Conservation (phyloP, 2,888 invertebrate species). For the Orchestes rusci region DNA sequence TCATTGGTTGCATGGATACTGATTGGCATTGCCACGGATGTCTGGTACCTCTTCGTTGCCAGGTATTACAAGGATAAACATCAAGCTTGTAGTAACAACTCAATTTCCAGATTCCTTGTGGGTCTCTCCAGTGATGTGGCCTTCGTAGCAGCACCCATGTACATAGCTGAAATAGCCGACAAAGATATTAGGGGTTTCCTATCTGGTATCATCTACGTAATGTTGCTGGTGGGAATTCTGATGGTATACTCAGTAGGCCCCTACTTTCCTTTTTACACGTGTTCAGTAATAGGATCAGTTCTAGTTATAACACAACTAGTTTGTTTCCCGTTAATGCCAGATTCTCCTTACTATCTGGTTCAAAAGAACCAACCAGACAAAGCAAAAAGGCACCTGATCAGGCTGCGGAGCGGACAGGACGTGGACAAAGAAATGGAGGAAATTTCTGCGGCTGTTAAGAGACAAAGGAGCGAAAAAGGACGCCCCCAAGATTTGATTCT, state of each 20-base stretch:
- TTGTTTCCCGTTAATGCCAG: conserved; percentile 36
- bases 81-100: background rate
- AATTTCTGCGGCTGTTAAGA: conserved; percentile 37
- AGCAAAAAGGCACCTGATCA: conserved; percentile 35
- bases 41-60: conserved; percentile 38
- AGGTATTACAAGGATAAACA: conserved; percentile 19
- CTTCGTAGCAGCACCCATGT: conserved; percentile 43
- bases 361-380: conserved; percentile 37
- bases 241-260: conserved; percentile 40
- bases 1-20: conserved; percentile 41
- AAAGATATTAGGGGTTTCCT: conserved; percentile 41
- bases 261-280: conserved; percentile 33
- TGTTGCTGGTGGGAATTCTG: conserved; percentile 42
- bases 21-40: conserved; percentile 36
- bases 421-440: conserved; percentile 39
- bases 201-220: conserved; percentile 40
- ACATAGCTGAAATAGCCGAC: conserved; percentile 43
- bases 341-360: conserved; percentile 41
- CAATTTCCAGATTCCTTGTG: conserved; percentile 33
- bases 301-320: conserved; percentile 37
- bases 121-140: conserved; percentile 42
- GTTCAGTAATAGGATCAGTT: conserved; percentile 33
- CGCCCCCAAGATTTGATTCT: conserved; percentile 38
- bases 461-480: conserved; percentile 40
- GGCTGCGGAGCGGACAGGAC: conserved; percentile 33